Base-by-base conservation (phyloP, 92 coral and sea anemone genomes). In the Pocillopora meandrina region DNA sequence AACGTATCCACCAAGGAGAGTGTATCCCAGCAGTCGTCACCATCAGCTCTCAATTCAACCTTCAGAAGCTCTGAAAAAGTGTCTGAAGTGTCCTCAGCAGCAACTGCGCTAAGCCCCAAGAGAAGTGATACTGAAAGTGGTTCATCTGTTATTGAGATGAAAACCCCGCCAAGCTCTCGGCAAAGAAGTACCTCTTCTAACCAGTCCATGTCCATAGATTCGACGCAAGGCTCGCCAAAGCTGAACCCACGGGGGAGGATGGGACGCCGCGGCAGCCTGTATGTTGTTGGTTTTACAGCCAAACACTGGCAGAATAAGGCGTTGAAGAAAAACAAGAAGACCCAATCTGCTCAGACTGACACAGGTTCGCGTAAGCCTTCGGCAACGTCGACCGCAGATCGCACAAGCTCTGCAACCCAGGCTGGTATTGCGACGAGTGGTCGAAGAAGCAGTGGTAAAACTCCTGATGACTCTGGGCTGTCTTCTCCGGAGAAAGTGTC, bases 271-370 rank as follows among this genome's bases (percentile, higher is more conserved):
- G 98, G 98, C 2, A 97, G 99, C 70, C 87, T 97, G 1, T 97
- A 95, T 76, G 93, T 97, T 13, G 99, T 97, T 14, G 99, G 99
- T 10, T 97, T 94, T 57, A 93, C 96, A 2, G 99, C 97, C 0
- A 97, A 95, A 81, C 98, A 91, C 87, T 97, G 99, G 99, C 95
- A 91, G 78, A 93, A 95, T 62, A 95, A 95, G 73, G 99, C 97
- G 10, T 86, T 95, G 70, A 91, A 92, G 52, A 95, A 93, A 80
- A 85, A 84, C 31, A 90, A 86, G 71, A 87, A 82, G 57, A 17
- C 85, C 5, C 87, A 70, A 56, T 76, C 79, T 16, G 90, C 93
- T 12, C 92, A 80, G 81, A 89, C 76, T 42, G 82, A 75, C 9
- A 55, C 86, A 0, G 73, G 56, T 4, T 74, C 86, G 52, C 80